Conservation (phyloP, 2,113 vertebrate species). For the Nettapus auritus region DNA sequence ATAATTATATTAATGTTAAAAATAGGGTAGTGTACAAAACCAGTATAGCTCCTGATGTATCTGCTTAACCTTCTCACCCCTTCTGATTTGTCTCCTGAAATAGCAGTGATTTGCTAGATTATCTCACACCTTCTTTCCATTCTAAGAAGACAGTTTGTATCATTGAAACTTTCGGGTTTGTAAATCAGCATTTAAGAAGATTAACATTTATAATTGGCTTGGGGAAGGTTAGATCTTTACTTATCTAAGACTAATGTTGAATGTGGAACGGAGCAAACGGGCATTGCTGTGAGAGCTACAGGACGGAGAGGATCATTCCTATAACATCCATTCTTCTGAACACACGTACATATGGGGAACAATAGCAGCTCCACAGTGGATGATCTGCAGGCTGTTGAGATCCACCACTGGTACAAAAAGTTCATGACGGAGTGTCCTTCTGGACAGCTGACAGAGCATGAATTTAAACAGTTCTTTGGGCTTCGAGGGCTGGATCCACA, state of each 20-base stretch:
- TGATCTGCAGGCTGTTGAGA: constrained; percentile 89
- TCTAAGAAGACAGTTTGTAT: constrained; percentile 20
- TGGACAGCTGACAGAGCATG: constrained; percentile 89
- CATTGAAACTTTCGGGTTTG: constrained; percentile 10
- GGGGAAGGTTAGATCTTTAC: background rate
- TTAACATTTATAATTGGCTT: constrained; percentile 42
- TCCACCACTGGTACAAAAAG: constrained; percentile 96
- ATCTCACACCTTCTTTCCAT: constrained; percentile 26
- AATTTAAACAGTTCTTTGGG: constrained; percentile 94
- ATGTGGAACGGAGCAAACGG: background rate
- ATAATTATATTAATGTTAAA: constrained; percentile 3
- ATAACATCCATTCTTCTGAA: background rate
- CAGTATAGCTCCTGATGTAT: background rate
- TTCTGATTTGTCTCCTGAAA: constrained; percentile 32
- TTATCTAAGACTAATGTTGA: background rate
- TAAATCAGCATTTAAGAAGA: constrained; percentile 43
- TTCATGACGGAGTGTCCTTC: constrained; percentile 93
- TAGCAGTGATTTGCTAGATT: constrained; percentile 39
- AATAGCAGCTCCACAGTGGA: constrained; percentile 84
- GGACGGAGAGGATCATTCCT: background rate
- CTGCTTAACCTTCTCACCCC: constrained; percentile 31
- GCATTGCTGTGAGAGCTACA: background rate
- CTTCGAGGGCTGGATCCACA: constrained; percentile 85
- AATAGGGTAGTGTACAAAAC: background rate
- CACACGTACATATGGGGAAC: constrained; percentile 81